A percentile compares a stretch with the other conserved stretches of the same genome.
Conservation (phyloP, 2,797 vertebrate species). For the Mionectes olivaceus region DNA sequence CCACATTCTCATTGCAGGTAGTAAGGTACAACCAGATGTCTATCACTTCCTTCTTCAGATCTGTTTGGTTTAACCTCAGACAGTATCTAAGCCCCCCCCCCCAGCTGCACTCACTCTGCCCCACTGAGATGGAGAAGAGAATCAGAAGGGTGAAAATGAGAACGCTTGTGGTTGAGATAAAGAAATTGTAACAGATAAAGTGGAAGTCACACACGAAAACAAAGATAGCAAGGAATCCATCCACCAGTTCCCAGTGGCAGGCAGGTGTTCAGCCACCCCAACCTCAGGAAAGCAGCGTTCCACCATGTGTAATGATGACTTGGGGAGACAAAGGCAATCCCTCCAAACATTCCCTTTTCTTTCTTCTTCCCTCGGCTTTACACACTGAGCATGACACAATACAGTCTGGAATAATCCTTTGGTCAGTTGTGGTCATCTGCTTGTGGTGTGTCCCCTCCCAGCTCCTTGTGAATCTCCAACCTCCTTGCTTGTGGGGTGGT, state of each 20-base stretch:
- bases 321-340: background rate
- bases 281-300: background rate
- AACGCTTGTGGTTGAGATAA: background rate
- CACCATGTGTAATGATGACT: background rate
- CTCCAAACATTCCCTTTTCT: rapidly evolving
- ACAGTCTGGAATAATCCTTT: background rate
- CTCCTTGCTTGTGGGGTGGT: background rate
- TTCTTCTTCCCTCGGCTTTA: background rate
- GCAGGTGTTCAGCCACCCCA: background rate
- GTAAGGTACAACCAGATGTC: background rate
- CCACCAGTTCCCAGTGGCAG: background rate
- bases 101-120: background rate
- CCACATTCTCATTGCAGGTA: rapidly evolving
- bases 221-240: background rate
- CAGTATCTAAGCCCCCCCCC: background rate
- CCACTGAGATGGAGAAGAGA: background rate
- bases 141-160: background rate
- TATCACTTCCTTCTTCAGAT: background rate
- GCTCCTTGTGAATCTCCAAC: rapidly evolving
- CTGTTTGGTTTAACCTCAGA: background rate
- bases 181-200: background rate
- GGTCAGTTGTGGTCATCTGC: background rate
- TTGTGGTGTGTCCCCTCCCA: background rate
- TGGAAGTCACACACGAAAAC: background rate
- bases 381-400: too few relatives aligned